Evolutionary conservation across 2,797 vertebrate genomes (phyloP).

Genomic region (Artibeus jamaicensis): DNA sequence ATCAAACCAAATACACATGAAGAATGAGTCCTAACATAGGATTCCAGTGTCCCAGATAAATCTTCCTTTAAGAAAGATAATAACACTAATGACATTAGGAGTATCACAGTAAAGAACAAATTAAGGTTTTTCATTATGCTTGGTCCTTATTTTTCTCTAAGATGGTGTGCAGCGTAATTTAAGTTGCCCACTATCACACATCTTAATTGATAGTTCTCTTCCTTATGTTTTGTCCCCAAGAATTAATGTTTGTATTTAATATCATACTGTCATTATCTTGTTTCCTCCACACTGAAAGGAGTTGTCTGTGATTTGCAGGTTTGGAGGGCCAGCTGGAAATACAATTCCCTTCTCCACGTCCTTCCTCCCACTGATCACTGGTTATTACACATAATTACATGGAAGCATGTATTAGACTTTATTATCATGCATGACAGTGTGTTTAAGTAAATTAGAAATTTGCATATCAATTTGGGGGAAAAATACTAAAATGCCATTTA

Average conservation of each 20-base stretch:
- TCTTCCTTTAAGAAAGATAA: conserved; percentile 64
- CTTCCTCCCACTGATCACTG: conserved; percentile 74
- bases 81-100: conserved; percentile 61
- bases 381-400: conserved; percentile 84
- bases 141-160: conserved; percentile 73
- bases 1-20: conserved; percentile 40
- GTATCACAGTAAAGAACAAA: conserved; percentile 70
- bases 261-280: conserved; percentile 81
- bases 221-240: conserved; percentile 77
- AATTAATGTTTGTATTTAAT: conserved; percentile 83
- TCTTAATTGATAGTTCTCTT: conserved; percentile 80
- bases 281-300: conserved; percentile 81
- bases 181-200: conserved; percentile 70
- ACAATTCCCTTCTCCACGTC: conserved; percentile 62
- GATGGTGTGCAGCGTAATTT: conserved; percentile 71
- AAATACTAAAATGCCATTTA: conserved; percentile 69
- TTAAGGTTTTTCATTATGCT: conserved; percentile 76
- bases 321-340: conserved; percentile 77
- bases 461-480: conserved; percentile 74
- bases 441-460: conserved; percentile 83
- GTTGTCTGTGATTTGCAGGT: conserved; percentile 83
- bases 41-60: conserved; percentile 58
- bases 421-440: conserved; percentile 77
- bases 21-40: conserved; percentile 41
- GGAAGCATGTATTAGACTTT: conserved; percentile 80